A percentile compares a stretch with the other conserved stretches of the same genome.
Conservation (phyloP, 2,797 vertebrate genomes). For the Coccyzus lansbergi region DNA sequence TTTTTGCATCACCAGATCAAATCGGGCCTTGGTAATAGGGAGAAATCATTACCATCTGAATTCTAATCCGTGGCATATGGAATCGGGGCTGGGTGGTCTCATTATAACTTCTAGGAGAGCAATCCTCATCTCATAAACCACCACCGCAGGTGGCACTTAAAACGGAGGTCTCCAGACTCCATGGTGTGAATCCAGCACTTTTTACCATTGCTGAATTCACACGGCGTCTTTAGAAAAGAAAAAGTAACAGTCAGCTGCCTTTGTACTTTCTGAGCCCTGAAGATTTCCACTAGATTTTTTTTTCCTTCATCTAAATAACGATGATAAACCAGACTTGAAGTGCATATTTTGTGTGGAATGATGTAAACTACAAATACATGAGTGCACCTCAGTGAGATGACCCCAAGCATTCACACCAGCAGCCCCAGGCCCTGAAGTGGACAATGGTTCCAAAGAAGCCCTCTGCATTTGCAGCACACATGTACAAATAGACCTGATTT, state of each 20-base stretch:
- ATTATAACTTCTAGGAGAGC: conserved; percentile 34
- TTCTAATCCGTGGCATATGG: conserved; percentile 63
- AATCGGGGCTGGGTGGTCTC: conserved; percentile 50
- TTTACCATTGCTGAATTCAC: background rate
- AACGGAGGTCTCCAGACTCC: background rate
- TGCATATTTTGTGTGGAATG: background rate
- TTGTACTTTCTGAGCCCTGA: background rate
- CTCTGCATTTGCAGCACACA: background rate
- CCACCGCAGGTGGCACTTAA: conserved; percentile 55
- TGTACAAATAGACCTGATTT: background rate
- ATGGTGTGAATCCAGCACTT: background rate
- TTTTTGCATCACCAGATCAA: conserved; percentile 28
- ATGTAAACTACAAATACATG: background rate
- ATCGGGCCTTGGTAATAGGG: conserved; percentile 43
- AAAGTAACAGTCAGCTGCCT: background rate
- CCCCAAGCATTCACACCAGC: background rate
- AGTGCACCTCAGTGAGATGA: background rate
- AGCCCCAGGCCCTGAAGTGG: background rate
- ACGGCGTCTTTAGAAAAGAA: background rate
- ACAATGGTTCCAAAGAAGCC: background rate
- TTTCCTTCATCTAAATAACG: too few species aligned
- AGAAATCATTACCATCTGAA: conserved; percentile 69
- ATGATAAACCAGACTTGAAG: background rate
- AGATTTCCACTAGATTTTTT: background rate
- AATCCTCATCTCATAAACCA: conserved; percentile 56